Percentiles rank a stretch among this genome's conserved stretches.
These are phyloP conservation scores for Epizoanthus ramosus DNA, from an alignment of 92 coral and sea anemone species.

Conservation along the genomic window DNA sequence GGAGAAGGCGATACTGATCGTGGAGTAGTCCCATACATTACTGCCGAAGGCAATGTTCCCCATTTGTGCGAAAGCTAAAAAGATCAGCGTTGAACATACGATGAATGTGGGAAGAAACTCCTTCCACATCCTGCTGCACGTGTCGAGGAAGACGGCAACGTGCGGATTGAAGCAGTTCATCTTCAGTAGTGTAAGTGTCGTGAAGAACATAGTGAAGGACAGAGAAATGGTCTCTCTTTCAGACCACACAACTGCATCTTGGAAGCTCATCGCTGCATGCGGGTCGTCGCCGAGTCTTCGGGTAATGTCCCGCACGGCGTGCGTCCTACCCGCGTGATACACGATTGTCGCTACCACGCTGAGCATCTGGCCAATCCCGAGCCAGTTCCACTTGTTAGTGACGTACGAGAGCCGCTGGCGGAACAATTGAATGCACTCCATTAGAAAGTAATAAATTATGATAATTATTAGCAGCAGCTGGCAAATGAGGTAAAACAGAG, in stretches of 20 bases:
- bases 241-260: not conserved
- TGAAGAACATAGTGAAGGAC: not conserved
- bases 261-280: not conserved
- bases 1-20: not conserved
- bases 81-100: not conserved
- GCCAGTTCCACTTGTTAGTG: not conserved
- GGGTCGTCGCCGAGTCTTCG: not conserved
- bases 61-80: not conserved
- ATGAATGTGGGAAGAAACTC: not conserved
- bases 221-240: not conserved
- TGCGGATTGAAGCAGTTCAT: not conserved
- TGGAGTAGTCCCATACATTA: not conserved
- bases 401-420: not conserved
- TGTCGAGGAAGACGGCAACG: not conserved
- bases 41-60: not conserved
- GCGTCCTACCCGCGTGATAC: not conserved
- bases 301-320: not conserved
- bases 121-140: not conserved
- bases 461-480: slow-evolving; percentile 4
- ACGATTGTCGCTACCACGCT: not conserved
- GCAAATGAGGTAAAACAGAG: not conserved
- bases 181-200: not conserved
- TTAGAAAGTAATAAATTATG: not conserved
- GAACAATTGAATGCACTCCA: not conserved
- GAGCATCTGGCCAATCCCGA: not conserved